phyloP scores from a whole-genome alignment of 2,113 vertebrate genomes.

The Centropristis striata region DNA sequence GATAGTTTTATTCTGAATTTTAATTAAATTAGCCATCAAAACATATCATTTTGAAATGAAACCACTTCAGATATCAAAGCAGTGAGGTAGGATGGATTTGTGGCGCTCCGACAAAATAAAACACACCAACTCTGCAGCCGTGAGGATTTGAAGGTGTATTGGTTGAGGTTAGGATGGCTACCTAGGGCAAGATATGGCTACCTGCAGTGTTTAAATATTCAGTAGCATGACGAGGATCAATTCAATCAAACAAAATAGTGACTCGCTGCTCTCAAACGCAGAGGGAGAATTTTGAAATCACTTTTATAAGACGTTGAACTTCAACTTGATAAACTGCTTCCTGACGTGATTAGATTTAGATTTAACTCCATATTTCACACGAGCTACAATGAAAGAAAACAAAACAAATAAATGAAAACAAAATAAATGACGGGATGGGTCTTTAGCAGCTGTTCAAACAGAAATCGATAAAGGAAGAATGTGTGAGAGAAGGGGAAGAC shows the following conservation, averaged over 20 bases:
- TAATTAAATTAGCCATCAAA: not conserved
- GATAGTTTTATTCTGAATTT: not conserved
- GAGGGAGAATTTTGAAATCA: not conserved
- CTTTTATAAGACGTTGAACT: not conserved
- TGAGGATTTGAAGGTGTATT: slow-evolving; percentile 25
- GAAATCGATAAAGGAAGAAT: slow-evolving; percentile 41
- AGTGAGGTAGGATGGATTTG: slow-evolving; percentile 69
- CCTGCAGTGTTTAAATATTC: slow-evolving; percentile 65
- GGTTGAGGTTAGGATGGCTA: slow-evolving; percentile 61
- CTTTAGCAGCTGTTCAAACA: slow-evolving; percentile 75
- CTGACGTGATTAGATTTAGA: slow-evolving; percentile 7
- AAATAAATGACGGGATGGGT: slow-evolving; percentile 6
- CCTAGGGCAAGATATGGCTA: slow-evolving; percentile 67
- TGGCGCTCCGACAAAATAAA: slow-evolving; percentile 29
- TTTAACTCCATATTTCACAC: slow-evolving; percentile 16
- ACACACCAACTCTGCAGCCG: slow-evolving; percentile 39
- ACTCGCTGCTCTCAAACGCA: slow-evolving; percentile 18
- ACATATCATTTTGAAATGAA: slow-evolving; percentile 50
- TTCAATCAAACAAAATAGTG: slow-evolving; percentile 27
- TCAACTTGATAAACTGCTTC: slow-evolving; percentile 3
- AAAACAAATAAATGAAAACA: slow-evolving; percentile 1
- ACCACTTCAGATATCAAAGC: slow-evolving; percentile 40
- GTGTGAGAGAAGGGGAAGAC: slow-evolving; percentile 70
- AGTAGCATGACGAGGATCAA: slow-evolving; percentile 59
- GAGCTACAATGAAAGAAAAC: slow-evolving; percentile 9